These are phyloP conservation scores for Drosophila chauvacae DNA, from an alignment of 1,140 invertebrate species.

Conservation along the genomic window DNA sequence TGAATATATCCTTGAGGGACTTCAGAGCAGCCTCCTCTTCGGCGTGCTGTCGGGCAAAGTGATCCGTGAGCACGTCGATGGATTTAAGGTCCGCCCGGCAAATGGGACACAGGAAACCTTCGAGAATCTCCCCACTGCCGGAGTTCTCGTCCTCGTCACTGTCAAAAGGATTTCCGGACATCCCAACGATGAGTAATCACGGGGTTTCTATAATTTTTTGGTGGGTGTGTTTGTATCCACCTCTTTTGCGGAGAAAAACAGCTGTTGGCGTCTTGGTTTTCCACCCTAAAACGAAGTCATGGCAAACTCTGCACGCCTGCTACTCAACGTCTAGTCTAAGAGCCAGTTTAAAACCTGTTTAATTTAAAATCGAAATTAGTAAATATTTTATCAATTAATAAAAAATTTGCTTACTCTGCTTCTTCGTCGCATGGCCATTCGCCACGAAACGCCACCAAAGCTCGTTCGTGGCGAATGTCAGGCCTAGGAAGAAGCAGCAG, in stretches of 20 bases:
- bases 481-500: conserved; percentile 29
- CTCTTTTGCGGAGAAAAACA: conserved; percentile 13
- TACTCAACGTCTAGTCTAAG: not conserved
- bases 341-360: not conserved
- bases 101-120: conserved; percentile 97
- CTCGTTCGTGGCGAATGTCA: conserved; percentile 15
- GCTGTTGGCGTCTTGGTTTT: too few species aligned
- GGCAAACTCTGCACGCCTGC: too few species aligned
- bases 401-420: conserved; percentile 10
- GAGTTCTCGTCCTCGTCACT: conserved; percentile 78
- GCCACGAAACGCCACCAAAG: not conserved
- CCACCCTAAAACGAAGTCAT: conserved; percentile 2
- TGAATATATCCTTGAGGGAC: conserved; percentile 94
- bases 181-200: conserved; percentile 41
- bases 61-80: conserved; percentile 91
- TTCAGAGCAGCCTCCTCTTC: conserved; percentile 96
- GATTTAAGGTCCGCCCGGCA: conserved; percentile 95
- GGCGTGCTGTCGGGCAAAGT: conserved; percentile 95
- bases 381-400: conserved; percentile 13
- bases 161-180: conserved; percentile 76
- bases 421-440: not conserved
- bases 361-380: not conserved
- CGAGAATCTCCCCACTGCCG: conserved; percentile 88
- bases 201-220: conserved; percentile 16
- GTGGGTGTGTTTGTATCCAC: conserved; percentile 59